Evolutionary conservation across 2,888 invertebrate genomes (phyloP).

Genomic region (Trissonchulus latispiculum): DNA sequence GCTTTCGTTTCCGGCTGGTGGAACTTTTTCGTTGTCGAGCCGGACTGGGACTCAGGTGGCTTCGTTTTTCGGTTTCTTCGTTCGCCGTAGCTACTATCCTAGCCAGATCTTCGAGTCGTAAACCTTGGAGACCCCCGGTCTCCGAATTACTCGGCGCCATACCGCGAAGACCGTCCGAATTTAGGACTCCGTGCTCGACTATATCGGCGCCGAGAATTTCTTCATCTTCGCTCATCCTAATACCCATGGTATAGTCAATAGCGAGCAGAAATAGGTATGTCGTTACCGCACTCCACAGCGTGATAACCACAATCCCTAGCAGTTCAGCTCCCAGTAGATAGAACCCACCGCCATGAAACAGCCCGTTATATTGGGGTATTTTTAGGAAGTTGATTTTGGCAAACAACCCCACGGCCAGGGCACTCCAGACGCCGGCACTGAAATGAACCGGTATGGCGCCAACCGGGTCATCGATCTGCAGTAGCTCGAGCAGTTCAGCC

Average conservation of each 20-base stretch:
- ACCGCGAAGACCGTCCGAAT: too few species aligned
- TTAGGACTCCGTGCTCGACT: conserved; percentile 62
- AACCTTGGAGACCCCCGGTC: too few species aligned
- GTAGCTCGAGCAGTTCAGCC: neutral
- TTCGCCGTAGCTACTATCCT: too few species aligned
- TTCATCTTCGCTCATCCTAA: conserved; percentile 72
- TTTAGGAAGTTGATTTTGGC: too few species aligned
- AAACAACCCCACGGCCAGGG: conserved; percentile 5
- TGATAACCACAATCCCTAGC: neutral
- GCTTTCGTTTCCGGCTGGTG: too few species aligned
- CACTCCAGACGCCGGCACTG: neutral
- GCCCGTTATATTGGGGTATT: neutral
- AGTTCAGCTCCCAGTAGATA: neutral
- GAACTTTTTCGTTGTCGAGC: too few species aligned
- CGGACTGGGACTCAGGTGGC: too few species aligned
- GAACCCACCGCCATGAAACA: conserved; percentile 2
- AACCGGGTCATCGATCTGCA: conserved; percentile 18
- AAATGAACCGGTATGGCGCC: conserved; percentile 20
- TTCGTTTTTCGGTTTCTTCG: too few species aligned
- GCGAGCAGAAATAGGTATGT: neutral
- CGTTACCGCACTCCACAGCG: neutral
- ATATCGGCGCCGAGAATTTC: conserved; percentile 80
- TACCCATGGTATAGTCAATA: neutral
- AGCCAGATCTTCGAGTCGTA: too few species aligned
- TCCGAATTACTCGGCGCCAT: too few species aligned